phyloP scores from a whole-genome alignment of 1,140 invertebrate genomes.

The Eulimnadia texana region DNA sequence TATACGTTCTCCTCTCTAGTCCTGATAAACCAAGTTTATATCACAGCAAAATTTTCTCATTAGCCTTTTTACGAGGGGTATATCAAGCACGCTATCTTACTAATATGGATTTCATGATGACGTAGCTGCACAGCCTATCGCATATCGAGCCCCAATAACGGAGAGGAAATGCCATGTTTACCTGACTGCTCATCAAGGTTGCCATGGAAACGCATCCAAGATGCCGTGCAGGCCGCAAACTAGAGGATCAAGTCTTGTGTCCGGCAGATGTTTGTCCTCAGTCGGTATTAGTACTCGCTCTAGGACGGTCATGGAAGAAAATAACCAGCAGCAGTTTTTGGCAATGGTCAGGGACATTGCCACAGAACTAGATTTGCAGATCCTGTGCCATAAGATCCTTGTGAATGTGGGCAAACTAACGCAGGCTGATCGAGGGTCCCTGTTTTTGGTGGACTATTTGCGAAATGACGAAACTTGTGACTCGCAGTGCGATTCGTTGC shows the following conservation, averaged over 20 bases:
- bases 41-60: too few relatives aligned
- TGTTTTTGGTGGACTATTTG: slow-evolving; percentile 71
- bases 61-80: too few relatives aligned
- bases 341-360: slow-evolving; percentile 83
- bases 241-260: too few relatives aligned
- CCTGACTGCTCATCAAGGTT: too few relatives aligned
- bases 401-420: slow-evolving; percentile 78
- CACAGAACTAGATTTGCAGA: slow-evolving; percentile 83
- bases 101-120: background rate
- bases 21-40: too few relatives aligned
- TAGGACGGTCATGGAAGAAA: background rate
- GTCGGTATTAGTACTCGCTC: too few relatives aligned
- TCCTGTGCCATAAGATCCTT: slow-evolving; percentile 83
- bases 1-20: background rate
- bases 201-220: too few relatives aligned
- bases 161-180: too few relatives aligned
- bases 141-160: too few relatives aligned
- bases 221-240: too few relatives aligned
- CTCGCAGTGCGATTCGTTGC: slow-evolving; percentile 36
- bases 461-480: slow-evolving; percentile 34
- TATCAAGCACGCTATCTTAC: too few relatives aligned
- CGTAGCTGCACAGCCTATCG: background rate
- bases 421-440: slow-evolving; percentile 66
- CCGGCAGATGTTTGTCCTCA: too few relatives aligned
- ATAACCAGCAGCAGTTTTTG: slow-evolving; percentile 50